Evolutionary conservation across 1,140 invertebrate genomes (phyloP), one percentile per base, ranked within the genome.

Genomic region (Mercenaria mercenaria): DNA sequence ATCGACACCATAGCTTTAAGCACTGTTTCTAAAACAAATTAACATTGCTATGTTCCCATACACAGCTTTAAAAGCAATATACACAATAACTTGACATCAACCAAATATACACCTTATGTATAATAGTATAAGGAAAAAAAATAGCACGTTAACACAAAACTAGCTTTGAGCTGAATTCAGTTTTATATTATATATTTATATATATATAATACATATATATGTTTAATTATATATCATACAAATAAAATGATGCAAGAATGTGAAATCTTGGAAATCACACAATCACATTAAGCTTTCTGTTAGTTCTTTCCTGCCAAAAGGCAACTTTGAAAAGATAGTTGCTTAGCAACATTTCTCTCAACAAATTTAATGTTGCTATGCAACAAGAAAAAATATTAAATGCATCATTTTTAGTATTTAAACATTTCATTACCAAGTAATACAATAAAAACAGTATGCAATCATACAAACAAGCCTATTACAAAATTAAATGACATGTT

Each of bases 311-410:
- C 74, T 32, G 74, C 76, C 76, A 79, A 32, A 34, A 52, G 76
- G 76, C 76, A 32, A 32, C 11, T 13, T 39, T 20, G 34, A 41
- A 72, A 72, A 37, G 29, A n/a, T 72, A 34, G 50, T 79, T 79
- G 76, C 76, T 79, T 52, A 79, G 76, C 76, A 79, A 79, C 76
- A 52, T 32, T 79, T 79, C 56, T 79, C 47, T 79, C n/a, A 37
- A 52, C 18, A 59, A 56, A 37, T 79, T 52, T 59, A 59, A 10
- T 59, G 76, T 79, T 52, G 76, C 76, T 79, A 79, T 37, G 76
- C 76, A 79, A 79, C 76, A 79, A 20, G 56, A 32, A 79, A 32
- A 34, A 0, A 37, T 56, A 0, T n/a, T 23, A 79, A 52, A 56
- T 52, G 34, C 43, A 79, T 56, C 47, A 79, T 79, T 29, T 74